Conservation (phyloP, 2,888 invertebrate genomes). For the Alsophila aescularia region DNA sequence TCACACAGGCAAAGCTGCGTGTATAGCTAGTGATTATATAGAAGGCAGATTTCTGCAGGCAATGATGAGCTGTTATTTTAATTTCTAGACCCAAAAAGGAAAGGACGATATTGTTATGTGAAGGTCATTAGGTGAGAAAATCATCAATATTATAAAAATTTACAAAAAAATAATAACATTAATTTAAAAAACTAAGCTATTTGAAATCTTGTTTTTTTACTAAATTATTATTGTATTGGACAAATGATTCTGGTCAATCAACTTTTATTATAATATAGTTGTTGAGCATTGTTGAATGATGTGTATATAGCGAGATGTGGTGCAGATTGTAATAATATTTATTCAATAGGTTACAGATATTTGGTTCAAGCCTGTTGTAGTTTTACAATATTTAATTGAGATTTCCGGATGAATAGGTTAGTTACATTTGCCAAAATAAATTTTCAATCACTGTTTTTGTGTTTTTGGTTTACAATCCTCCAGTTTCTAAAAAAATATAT, state of each 20-base stretch:
- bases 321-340: constrained; percentile 63
- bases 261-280: constrained; percentile 57
- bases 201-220: constrained; percentile 54
- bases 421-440: constrained; percentile 84
- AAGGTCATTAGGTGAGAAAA: constrained; percentile 35
- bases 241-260: constrained; percentile 76
- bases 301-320: constrained; percentile 58
- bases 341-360: constrained; percentile 58
- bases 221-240: constrained; percentile 63
- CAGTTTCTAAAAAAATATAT: too few relatives aligned
- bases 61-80: constrained; percentile 9
- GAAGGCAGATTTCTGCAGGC: too few relatives aligned
- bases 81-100: constrained; percentile 27
- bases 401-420: constrained; percentile 77
- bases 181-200: constrained; percentile 33
- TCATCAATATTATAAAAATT: constrained; percentile 39
- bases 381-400: constrained; percentile 75
- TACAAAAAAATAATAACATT: constrained; percentile 27
- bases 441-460: constrained; percentile 76
- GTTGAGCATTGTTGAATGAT: constrained; percentile 14
- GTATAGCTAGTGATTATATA: too few relatives aligned
- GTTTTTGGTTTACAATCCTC: constrained; percentile 27
- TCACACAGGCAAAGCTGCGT: too few relatives aligned
- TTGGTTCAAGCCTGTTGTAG: constrained; percentile 62
- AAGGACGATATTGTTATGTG: constrained; percentile 2